These are phyloP conservation scores for Cichladusa arquata DNA, from an alignment of 2,113 vertebrate species.

Conservation along the genomic window DNA sequence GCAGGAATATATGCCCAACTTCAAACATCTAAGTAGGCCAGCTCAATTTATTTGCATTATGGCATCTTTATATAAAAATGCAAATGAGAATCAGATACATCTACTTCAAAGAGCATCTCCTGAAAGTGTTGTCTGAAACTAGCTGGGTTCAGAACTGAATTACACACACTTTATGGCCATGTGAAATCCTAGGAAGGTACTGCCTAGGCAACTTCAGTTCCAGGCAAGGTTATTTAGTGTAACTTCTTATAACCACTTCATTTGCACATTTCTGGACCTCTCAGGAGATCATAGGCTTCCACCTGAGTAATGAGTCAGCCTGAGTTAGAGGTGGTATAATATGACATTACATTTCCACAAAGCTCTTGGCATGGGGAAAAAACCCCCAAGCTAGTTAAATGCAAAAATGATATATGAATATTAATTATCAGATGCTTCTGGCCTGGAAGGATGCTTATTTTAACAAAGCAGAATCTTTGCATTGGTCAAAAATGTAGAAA, in stretches of 20 bases:
- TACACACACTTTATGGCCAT: background rate
- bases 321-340: background rate
- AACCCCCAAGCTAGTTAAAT: background rate
- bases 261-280: background rate
- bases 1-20: background rate
- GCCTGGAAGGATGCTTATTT: background rate
- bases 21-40: conserved; percentile 10
- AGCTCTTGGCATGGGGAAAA: background rate
- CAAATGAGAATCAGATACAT: background rate
- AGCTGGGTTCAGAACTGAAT: background rate
- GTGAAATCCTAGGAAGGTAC: background rate
- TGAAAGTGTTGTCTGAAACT: background rate
- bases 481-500: background rate
- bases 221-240: background rate
- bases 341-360: background rate
- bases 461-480: background rate
- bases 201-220: background rate
- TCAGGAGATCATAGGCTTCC: background rate
- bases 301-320: background rate
- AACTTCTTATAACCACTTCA: background rate
- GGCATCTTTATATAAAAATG: background rate
- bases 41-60: background rate
- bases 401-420: background rate
- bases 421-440: background rate
- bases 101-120: conserved; percentile 5